phyloP scores from a whole-genome alignment of 2,888 invertebrate species.

The Pterostichus niger region DNA sequence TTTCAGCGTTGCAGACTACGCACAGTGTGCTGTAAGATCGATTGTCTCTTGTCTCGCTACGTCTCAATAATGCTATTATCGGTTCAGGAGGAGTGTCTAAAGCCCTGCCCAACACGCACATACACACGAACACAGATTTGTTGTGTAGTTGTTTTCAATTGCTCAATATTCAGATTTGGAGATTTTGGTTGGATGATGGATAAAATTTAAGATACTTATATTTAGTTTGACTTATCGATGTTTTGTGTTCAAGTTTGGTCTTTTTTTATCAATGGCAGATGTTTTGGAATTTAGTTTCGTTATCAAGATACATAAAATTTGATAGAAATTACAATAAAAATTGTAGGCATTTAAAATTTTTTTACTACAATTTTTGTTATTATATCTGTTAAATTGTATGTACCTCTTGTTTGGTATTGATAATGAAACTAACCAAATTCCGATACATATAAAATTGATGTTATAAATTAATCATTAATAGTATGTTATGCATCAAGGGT shows the following conservation, averaged over 20 bases:
- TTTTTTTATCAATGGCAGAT: background rate
- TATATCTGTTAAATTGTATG: no score
- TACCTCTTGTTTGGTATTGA: no score
- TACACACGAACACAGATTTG: background rate
- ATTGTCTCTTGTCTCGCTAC: slow-evolving; percentile 50
- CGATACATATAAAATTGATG: no score
- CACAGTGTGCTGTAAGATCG: slow-evolving; percentile 26
- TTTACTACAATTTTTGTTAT: no score
- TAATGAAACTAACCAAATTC: no score
- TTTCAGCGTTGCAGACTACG: background rate
- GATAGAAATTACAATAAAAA: no score
- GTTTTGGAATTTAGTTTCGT: background rate
- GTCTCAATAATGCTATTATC: slow-evolving; percentile 54
- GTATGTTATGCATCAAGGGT: no score
- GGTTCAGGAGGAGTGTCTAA: slow-evolving; percentile 36
- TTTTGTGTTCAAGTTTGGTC: background rate
- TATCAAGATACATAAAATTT: no score
- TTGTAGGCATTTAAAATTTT: no score
- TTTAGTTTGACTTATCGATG: background rate
- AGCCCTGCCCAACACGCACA: slow-evolving; percentile 37
- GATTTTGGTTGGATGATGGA: background rate
- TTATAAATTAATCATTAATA: no score
- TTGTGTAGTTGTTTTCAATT: background rate
- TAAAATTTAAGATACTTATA: background rate
- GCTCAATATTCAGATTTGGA: slow-evolving; percentile 7